These are phyloP conservation scores for Ischnura elegans DNA, from an alignment of 2,888 invertebrate genomes.

Conservation along the genomic window DNA sequence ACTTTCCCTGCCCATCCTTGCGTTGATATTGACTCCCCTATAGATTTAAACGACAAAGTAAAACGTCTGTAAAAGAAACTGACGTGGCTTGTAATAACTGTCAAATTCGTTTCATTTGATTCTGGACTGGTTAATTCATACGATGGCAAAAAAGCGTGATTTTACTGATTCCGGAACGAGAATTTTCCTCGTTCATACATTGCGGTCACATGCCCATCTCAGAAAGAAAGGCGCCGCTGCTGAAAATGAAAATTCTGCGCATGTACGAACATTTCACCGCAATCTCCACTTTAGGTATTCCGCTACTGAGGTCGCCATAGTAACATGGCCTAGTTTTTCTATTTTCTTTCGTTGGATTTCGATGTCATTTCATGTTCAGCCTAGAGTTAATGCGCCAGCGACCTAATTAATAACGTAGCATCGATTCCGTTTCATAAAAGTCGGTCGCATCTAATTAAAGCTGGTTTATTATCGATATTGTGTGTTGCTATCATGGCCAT, in stretches of 20 bases:
- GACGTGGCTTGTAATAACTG: too few relatives aligned
- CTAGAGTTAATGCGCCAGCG: not conserved
- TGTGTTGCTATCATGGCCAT: not conserved
- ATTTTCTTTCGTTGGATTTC: not conserved
- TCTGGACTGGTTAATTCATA: too few relatives aligned
- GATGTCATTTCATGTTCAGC: not conserved
- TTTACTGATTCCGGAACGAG: too few relatives aligned
- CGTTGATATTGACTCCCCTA: too few relatives aligned
- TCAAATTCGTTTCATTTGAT: too few relatives aligned
- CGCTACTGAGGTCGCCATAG: not conserved
- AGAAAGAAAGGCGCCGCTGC: not conserved
- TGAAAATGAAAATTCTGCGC: not conserved
- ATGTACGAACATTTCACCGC: not conserved
- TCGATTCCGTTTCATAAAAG: not conserved
- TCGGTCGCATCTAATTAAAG: not conserved
- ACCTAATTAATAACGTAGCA: slow-evolving; percentile 1
- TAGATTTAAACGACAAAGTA: too few relatives aligned
- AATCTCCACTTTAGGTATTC: not conserved
- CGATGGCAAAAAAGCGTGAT: too few relatives aligned
- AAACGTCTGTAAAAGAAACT: too few relatives aligned
- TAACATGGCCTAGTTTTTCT: slow-evolving; percentile 19
- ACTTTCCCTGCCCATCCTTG: too few relatives aligned
- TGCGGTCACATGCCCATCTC: not conserved
- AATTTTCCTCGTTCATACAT: too few relatives aligned
- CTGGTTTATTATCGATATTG: not conserved